These are phyloP conservation scores for Periparus ater DNA, from an alignment of 2,797 vertebrate species.

Conservation along the genomic window DNA sequence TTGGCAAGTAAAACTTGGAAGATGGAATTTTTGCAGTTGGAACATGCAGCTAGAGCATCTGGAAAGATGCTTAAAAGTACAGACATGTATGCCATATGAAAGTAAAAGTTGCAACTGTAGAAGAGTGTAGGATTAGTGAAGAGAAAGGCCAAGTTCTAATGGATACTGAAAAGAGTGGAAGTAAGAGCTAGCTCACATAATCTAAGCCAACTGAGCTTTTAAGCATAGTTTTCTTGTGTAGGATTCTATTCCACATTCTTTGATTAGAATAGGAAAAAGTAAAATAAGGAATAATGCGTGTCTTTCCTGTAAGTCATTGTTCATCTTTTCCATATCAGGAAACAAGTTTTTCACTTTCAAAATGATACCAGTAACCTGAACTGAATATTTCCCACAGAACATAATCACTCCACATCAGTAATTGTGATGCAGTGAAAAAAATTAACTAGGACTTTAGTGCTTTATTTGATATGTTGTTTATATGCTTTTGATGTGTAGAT, in stretches of 20 bases:
- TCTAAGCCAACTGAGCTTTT: background rate
- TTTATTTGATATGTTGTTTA: conserved; percentile 23
- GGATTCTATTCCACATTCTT: background rate
- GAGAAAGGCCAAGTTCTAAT: background rate
- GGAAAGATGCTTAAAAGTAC: background rate
- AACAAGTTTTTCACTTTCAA: background rate
- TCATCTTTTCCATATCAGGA: background rate
- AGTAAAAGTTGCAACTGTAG: background rate
- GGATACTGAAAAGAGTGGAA: background rate
- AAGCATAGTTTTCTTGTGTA: background rate
- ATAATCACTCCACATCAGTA: background rate
- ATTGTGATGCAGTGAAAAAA: background rate
- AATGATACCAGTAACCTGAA: background rate
- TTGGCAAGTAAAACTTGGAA: background rate
- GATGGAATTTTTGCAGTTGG: background rate
- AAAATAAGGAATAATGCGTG: background rate
- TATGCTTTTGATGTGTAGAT: conserved; percentile 50
- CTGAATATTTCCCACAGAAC: background rate
- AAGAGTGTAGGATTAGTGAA: background rate
- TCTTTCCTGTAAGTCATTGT: background rate
- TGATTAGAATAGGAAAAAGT: background rate
- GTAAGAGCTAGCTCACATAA: background rate
- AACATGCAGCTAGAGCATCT: background rate
- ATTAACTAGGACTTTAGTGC: conserved; percentile 19
- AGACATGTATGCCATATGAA: background rate